Conservation (phyloP, 1,140 invertebrate genomes). For the Harlomillsia oculata region DNA sequence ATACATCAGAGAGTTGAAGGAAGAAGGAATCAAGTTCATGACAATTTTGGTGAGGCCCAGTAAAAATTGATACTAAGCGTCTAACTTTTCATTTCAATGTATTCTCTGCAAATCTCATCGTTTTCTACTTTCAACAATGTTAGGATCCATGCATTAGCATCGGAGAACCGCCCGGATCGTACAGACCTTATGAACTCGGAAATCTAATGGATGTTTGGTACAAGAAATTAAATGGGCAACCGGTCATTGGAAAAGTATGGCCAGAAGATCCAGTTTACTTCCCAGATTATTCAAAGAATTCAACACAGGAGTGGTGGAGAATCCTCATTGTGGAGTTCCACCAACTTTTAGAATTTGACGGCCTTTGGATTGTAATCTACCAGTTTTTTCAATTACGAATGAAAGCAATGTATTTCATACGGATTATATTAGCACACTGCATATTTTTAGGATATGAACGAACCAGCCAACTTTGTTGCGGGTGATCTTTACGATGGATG, state of each 20-base stretch:
- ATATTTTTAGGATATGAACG: conserved; percentile 41
- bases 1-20: conserved; percentile 57
- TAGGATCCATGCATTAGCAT: conserved; percentile 40
- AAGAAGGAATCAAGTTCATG: conserved; percentile 41
- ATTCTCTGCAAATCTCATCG: not conserved
- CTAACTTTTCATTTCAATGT: conserved; percentile 1
- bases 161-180: conserved; percentile 30
- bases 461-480: conserved; percentile 42
- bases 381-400: too few species aligned
- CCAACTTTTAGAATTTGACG: conserved; percentile 29
- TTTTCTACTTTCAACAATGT: not conserved
- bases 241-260: conserved; percentile 33
- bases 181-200: conserved; percentile 39
- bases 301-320: conserved; percentile 26
- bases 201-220: conserved; percentile 41
- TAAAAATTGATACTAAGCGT: not conserved
- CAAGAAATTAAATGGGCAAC: conserved; percentile 36
- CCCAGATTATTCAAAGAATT: conserved; percentile 41
- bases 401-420: not conserved
- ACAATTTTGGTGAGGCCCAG: conserved; percentile 37
- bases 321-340: conserved; percentile 18
- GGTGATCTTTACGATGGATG: conserved; percentile 38
- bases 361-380: conserved; percentile 31
- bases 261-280: conserved; percentile 24
- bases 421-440: not conserved